Evolutionary conservation across 2,888 invertebrate genomes (phyloP).

Genomic region (Amitus sp.): DNA sequence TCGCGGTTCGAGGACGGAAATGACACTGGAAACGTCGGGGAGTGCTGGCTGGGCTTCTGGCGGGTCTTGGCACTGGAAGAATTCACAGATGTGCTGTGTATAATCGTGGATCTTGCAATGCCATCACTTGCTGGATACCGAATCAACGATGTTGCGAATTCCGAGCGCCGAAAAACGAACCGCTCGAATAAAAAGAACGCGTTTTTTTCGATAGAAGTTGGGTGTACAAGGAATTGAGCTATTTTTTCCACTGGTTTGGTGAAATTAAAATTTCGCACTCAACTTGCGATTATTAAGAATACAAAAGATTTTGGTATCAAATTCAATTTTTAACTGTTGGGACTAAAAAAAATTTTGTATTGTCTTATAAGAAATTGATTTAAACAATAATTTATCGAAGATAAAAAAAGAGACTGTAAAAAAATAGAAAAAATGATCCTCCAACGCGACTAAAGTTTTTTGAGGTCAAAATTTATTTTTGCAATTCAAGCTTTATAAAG

Average conservation of each 20-base stretch:
- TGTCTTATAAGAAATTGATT: too few species aligned
- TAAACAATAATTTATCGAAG: too few species aligned
- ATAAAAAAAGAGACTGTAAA: too few species aligned
- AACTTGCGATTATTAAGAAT: too few species aligned
- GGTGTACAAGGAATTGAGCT: neutral
- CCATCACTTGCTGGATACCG: slow-evolving; percentile 65
- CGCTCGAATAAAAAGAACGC: too few species aligned
- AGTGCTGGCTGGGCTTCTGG: slow-evolving; percentile 59
- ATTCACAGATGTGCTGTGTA: slow-evolving; percentile 65
- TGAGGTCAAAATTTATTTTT: neutral
- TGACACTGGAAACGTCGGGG: slow-evolving; percentile 8
- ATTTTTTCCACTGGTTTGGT: too few species aligned
- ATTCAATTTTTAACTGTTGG: too few species aligned
- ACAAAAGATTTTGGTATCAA: too few species aligned
- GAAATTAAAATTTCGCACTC: too few species aligned
- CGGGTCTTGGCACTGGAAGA: slow-evolving; percentile 67
- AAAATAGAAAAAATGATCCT: too few species aligned
- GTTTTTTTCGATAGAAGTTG: neutral
- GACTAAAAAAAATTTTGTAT: too few species aligned
- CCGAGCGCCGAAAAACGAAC: slow-evolving; percentile 9
- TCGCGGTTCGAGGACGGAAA: neutral
- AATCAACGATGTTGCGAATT: slow-evolving; percentile 43
- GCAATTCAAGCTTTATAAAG: too few species aligned
- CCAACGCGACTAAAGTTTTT: neutral
- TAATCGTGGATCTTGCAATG: slow-evolving; percentile 67